A percentile compares a stretch with the other conserved stretches of the same genome.
Evolutionary conservation across 2,888 invertebrate genomes (phyloP).

Genomic region (Chaitophorus viminalis): DNA sequence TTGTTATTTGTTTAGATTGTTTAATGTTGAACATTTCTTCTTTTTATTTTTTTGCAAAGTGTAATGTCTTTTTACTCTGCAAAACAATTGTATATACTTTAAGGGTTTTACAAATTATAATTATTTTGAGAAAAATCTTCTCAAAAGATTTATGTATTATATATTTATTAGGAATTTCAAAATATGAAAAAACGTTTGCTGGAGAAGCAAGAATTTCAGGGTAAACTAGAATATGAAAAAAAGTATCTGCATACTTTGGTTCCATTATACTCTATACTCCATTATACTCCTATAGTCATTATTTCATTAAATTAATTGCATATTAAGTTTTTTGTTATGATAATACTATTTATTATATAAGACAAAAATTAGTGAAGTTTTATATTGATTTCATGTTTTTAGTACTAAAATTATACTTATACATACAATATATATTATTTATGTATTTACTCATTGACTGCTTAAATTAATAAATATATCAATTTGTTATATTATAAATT

Average conservation of each 20-base stretch:
- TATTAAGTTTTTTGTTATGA: not conserved
- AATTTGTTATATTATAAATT: not conserved
- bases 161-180: not conserved
- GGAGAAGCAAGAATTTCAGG: not conserved
- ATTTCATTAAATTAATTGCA: constrained; percentile 8
- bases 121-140: too few relatives aligned
- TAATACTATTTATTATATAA: not conserved
- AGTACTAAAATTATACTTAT: not conserved
- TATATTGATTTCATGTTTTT: not conserved
- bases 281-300: not conserved
- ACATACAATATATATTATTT: not conserved
- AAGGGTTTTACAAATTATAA: too few relatives aligned
- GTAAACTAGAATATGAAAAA: not conserved
- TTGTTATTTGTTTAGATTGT: too few relatives aligned
- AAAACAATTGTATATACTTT: too few relatives aligned
- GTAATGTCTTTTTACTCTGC: too few relatives aligned
- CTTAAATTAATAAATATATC: not conserved
- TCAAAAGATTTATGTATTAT: too few relatives aligned
- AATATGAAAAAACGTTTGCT: not conserved
- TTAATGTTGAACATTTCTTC: too few relatives aligned
- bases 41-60: too few relatives aligned
- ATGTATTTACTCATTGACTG: constrained; percentile 1
- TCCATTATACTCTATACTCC: not conserved
- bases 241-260: not conserved
- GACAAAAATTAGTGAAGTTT: not conserved